Percentiles rank a stretch among this genome's conserved stretches.
phyloP scores from a whole-genome alignment of 2,888 invertebrate genomes.

The Diogma glabrata region DNA sequence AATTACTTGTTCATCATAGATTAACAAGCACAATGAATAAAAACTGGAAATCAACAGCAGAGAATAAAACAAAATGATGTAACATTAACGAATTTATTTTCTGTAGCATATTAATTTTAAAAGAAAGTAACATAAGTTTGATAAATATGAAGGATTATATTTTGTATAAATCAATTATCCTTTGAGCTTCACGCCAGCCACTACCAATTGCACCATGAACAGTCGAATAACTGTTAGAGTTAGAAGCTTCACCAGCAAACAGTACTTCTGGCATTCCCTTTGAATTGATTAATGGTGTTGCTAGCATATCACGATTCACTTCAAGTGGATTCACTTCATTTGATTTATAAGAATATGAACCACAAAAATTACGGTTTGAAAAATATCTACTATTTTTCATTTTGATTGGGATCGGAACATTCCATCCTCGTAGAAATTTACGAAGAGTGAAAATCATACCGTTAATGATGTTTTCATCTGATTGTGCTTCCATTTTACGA shows the following conservation, averaged over 20 bases:
- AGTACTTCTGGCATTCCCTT: slow-evolving; percentile 41
- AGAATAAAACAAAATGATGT: too few species aligned
- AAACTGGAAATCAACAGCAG: too few species aligned
- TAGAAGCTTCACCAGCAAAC: slow-evolving; percentile 59
- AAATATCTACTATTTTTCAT: slow-evolving; percentile 46
- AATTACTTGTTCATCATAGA: too few species aligned
- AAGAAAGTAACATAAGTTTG: too few species aligned
- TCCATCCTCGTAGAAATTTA: slow-evolving; percentile 29
- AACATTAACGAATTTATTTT: too few species aligned
- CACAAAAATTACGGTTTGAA: slow-evolving; percentile 45
- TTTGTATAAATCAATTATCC: slow-evolving; percentile 36
- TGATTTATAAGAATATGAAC: slow-evolving; percentile 53
- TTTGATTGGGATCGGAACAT: slow-evolving; percentile 28
- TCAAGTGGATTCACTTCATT: slow-evolving; percentile 44
- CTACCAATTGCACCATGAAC: slow-evolving; percentile 64
- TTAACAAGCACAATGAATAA: too few species aligned
- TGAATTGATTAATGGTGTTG: slow-evolving; percentile 38
- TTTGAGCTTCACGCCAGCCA: slow-evolving; percentile 60
- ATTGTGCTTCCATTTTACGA: slow-evolving; percentile 45
- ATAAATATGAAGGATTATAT: too few species aligned
- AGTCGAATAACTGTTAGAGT: slow-evolving; percentile 49
- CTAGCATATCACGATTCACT: slow-evolving; percentile 41
- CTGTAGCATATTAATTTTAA: too few species aligned
- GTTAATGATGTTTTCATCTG: slow-evolving; percentile 37
- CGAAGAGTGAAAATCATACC: slow-evolving; percentile 32